These are phyloP conservation scores for Oligia latruncula DNA, from an alignment of 2,888 invertebrate genomes.

Conservation along the genomic window DNA sequence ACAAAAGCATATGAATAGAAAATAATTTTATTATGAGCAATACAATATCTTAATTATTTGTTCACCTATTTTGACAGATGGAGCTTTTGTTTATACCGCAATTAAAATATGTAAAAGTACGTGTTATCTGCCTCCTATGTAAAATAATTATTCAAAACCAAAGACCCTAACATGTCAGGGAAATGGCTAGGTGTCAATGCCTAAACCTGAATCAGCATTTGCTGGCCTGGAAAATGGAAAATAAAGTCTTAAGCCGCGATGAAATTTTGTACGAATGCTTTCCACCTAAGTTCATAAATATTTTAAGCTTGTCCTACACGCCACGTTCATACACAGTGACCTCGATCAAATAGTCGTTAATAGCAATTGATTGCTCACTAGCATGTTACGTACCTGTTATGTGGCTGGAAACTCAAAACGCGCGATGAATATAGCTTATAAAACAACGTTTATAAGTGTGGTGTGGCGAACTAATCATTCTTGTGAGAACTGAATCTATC, in stretches of 20 bases:
- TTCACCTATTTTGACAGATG: slow-evolving; percentile 39
- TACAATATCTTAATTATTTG: slow-evolving; percentile 17
- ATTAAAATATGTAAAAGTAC: background rate
- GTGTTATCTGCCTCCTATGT: background rate
- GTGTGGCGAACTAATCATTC: slow-evolving; percentile 18
- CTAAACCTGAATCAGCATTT: background rate
- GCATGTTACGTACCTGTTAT: slow-evolving; percentile 54
- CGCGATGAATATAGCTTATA: slow-evolving; percentile 42
- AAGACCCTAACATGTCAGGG: background rate
- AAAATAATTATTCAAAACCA: background rate
- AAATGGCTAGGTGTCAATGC: background rate
- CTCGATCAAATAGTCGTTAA: slow-evolving; percentile 7
- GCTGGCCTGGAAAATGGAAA: background rate
- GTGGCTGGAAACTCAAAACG: slow-evolving; percentile 51
- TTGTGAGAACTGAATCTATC: slow-evolving; percentile 22
- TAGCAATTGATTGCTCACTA: slow-evolving; percentile 26
- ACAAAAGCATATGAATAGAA: background rate
- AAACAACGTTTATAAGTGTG: slow-evolving; percentile 43
- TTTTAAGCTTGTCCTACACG: slow-evolving; percentile 6
- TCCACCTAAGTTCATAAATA: slow-evolving; percentile 7
- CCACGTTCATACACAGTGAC: slow-evolving; percentile 10
- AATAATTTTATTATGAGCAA: slow-evolving; percentile 1
- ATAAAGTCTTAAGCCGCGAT: background rate
- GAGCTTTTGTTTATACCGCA: slow-evolving; percentile 19
- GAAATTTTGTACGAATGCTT: slow-evolving; percentile 7